Evolutionary conservation across 2,797 vertebrate species (phyloP).

Genomic region (Neoniphon sammara): DNA sequence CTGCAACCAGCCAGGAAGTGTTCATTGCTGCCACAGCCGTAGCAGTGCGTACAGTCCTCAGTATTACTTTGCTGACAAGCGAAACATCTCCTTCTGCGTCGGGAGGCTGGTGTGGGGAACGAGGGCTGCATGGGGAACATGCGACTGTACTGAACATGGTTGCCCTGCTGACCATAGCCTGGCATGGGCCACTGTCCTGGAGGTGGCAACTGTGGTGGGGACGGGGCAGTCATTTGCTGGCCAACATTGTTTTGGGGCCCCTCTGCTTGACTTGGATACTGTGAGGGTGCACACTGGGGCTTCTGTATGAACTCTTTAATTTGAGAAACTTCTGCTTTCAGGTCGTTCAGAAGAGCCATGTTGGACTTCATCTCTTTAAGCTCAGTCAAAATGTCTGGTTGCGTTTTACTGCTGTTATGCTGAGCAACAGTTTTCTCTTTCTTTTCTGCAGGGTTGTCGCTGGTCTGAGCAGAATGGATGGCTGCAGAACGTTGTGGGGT

Average conservation of each 20-base stretch:
- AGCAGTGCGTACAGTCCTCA: constrained; percentile 26
- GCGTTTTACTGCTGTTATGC: no score
- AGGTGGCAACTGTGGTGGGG: neutral
- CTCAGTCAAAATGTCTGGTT: constrained; percentile 2
- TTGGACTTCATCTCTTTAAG: constrained; percentile 11
- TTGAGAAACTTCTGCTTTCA: no score
- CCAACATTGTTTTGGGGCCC: neutral
- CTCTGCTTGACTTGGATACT: neutral
- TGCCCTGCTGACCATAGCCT: neutral
- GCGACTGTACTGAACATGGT: neutral
- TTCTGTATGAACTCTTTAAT: neutral
- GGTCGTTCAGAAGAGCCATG: neutral
- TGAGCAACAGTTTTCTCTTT: neutral
- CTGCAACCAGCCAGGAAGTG: constrained; percentile 27
- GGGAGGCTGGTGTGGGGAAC: neutral
- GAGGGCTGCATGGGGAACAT: neutral
- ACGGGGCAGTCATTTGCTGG: neutral
- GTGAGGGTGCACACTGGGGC: neutral
- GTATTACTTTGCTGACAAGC: neutral
- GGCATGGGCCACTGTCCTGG: neutral
- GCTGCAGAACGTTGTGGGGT: neutral
- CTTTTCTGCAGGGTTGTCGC: neutral
- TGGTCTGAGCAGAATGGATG: constrained; percentile 3
- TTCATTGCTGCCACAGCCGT: constrained; percentile 14
- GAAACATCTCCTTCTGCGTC: neutral